Base-by-base conservation (phyloP, 2,113 vertebrate genomes). In the Myxocyprinus asiaticus region DNA sequence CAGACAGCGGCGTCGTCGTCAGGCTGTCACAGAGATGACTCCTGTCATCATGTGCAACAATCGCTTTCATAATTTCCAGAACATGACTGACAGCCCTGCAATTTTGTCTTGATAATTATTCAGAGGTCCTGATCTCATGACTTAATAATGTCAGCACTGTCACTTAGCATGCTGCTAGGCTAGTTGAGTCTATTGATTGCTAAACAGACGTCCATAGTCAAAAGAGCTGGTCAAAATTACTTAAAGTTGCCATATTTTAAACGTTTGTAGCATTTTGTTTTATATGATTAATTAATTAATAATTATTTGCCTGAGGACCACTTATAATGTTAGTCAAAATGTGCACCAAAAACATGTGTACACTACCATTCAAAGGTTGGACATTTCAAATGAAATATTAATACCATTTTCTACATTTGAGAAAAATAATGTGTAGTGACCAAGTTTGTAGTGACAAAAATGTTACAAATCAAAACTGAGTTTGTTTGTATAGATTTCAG, bases 111-210 rank as follows among this genome's bases (percentile, higher is more conserved):
- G 4, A 56, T 75, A 83, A 86, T 86, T 86, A 83, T 61, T 56
- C 72, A 33, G 51, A 77, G 76, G 79, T 78, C 68, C 67, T 66
- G 83, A 85, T 79, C 79, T 67, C 42, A 77, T 62, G 62, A 77
- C 79, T 85, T 86, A 83, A 81, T 83, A 81, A 83, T 83, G 81
- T 83, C 83, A 81, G 63, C 66, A 71, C 82, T 82, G 80, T 78
- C 72, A 78, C 68, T 76, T 62, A 53, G 47, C 17, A 42, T 51
- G 50, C 7, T 44, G 62, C n/a, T 56, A 59, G 42, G 42, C 65
- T 71, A 76, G 58, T 22, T 15, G 11, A 53, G 48, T 50, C n/a
- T 76, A 82, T 81, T 82, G 74, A 82, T 79, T 55, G 63, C 76
- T 15, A 43, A 68, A 56, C 73, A 73, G 58, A 78, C 65, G 43